Base-by-base conservation (phyloP, 2,888 invertebrate genomes). In the Colletes collaris region DNA sequence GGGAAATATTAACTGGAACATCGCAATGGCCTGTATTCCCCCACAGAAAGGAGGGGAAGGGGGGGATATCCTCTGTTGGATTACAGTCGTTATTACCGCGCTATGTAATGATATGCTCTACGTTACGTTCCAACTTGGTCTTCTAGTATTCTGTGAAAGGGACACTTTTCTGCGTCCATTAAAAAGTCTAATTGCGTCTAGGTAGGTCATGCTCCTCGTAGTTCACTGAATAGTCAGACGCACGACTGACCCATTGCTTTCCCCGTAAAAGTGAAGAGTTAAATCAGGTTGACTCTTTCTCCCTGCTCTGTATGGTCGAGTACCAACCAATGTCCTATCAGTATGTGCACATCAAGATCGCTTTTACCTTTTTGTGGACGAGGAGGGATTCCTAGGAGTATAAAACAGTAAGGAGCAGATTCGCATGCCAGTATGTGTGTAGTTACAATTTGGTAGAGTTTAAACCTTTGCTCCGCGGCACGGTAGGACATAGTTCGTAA, bases 281-380 rank as follows among this genome's bases (percentile, higher is more conserved):
- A 89, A 90, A 90, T 88, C 89, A 89, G 89, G 91, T 90, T 90
- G 86, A 87, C 87, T 91, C 90, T 90, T 91, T 90, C 89, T 91
- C 88, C 87, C 86, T 86, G 85, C 82, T 90, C 86, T 85, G 89
- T 89, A 89, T 88, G 90, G 91, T 87, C 86, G 86, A 86, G 83
- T 87, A 87, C 85, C 86, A 88, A 85, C 91, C 91, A 91, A 90
- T 91, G 89, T 89, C 88, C 90, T 88, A 87, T 85, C 86, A 82
- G 86, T 81, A 82, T 83, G 82, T 84, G 83, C 79, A 73, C 70
- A 79, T 78, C 82, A 86, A 84, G 87, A 86, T 88, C 86, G 89
- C 90, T 90, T 90, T 91, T 91, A 90, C 90, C 89, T 90, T 88
- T 86, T 89, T 83, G 79, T 75, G 70, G 74, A 67, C 79, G 70